A percentile compares a stretch with the other conserved stretches of the same genome.
Evolutionary conservation across 2,888 invertebrate genomes (phyloP).

Genomic region (Pollenia griseotomentosa): DNA sequence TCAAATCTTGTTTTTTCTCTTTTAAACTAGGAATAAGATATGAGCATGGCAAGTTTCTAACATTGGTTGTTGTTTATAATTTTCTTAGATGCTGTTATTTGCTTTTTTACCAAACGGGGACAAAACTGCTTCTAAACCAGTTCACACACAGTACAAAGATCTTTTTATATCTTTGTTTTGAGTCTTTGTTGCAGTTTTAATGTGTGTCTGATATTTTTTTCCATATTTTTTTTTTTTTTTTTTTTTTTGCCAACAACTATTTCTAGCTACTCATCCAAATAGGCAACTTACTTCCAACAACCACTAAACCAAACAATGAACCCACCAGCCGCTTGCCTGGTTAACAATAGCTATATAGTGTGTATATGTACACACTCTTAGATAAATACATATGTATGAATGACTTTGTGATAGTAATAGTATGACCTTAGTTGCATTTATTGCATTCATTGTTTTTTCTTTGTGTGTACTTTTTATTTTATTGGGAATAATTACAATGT

Average conservation of each 20-base stretch:
- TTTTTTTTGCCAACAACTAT: slow-evolving; percentile 52
- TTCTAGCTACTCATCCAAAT: slow-evolving; percentile 52
- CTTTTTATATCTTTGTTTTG: slow-evolving; percentile 45
- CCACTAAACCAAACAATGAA: slow-evolving; percentile 16
- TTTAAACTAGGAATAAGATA: slow-evolving; percentile 53
- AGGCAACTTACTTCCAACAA: slow-evolving; percentile 31
- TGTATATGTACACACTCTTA: not conserved
- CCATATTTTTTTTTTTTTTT: slow-evolving; percentile 10
- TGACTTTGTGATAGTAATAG: slow-evolving; percentile 2
- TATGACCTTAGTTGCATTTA: slow-evolving; percentile 45
- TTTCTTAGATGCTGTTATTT: slow-evolving; percentile 71
- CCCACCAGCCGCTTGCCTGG: slow-evolving; percentile 16
- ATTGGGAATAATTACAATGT: slow-evolving; percentile 61
- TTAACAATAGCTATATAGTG: not conserved
- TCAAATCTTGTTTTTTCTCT: slow-evolving; percentile 57
- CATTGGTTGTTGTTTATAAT: slow-evolving; percentile 40
- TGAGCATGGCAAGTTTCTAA: slow-evolving; percentile 57
- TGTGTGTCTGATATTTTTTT: slow-evolving; percentile 25
- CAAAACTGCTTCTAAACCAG: slow-evolving; percentile 73
- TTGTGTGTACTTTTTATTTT: slow-evolving; percentile 30
- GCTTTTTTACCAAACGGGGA: slow-evolving; percentile 68
- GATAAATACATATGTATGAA: not conserved
- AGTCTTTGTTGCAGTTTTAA: slow-evolving; percentile 52
- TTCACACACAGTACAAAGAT: slow-evolving; percentile 73
- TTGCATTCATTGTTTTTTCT: slow-evolving; percentile 47